Percentiles rank a stretch among this genome's conserved stretches.
These are phyloP conservation scores for Girardinichthys multiradiatus DNA, from an alignment of 2,113 vertebrate species.

Conservation along the genomic window DNA sequence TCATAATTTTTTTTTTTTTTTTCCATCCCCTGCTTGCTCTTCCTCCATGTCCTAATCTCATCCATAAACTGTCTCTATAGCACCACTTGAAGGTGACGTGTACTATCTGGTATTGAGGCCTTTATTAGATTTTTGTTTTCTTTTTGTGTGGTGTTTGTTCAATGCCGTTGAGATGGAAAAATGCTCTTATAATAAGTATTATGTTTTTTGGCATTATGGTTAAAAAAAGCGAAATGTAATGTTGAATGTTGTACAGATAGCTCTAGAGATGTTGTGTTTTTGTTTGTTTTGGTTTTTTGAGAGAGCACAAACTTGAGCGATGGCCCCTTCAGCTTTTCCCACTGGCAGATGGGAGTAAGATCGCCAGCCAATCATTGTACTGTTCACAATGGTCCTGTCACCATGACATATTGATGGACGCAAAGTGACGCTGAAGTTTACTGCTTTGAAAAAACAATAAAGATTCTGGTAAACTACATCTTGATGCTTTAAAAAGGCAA, in stretches of 20 bases:
- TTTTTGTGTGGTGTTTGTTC: conserved; percentile 77
- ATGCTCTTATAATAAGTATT: conserved; percentile 81
- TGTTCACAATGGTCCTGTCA: conserved; percentile 10
- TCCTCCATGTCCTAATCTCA: conserved; percentile 27
- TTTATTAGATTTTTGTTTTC: conserved; percentile 75
- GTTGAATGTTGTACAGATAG: conserved; percentile 88
- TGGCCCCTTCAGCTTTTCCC: conserved; percentile 63
- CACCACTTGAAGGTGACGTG: conserved; percentile 78
- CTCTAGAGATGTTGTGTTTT: conserved; percentile 82
- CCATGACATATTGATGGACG: conserved; percentile 5
- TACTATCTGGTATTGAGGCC: conserved; percentile 83
- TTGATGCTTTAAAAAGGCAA: not conserved
- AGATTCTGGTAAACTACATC: not conserved
- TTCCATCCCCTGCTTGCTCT: conserved; percentile 22
- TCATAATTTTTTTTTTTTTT: not conserved
- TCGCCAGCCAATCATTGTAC: conserved; percentile 40
- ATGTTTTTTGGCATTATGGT: conserved; percentile 79
- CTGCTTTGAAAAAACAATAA: not conserved
- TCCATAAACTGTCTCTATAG: conserved; percentile 63
- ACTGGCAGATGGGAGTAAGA: conserved; percentile 65
- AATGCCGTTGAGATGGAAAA: conserved; percentile 81
- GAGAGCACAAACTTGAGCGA: conserved; percentile 75
- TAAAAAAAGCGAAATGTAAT: conserved; percentile 73
- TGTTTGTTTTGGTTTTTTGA: conserved; percentile 46
- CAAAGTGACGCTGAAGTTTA: conserved; percentile 10